phyloP scores from a whole-genome alignment of 1,140 invertebrate species.

The Trachelipus rathkii region DNA sequence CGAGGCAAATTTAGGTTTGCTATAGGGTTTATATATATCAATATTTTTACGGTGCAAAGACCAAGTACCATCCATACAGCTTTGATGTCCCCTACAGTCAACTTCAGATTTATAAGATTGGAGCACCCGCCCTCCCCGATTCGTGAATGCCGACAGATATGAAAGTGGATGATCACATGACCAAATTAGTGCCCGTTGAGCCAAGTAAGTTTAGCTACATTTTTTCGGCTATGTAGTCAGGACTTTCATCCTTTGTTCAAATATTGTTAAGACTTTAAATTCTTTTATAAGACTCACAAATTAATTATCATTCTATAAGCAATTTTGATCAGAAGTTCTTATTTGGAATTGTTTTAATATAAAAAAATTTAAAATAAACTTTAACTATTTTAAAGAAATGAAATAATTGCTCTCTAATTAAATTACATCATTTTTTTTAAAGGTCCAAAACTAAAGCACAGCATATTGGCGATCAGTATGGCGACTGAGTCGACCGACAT shows the following conservation, averaged over 20 bases:
- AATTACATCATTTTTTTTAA: conserved; percentile 37
- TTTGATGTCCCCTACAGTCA: conserved; percentile 53
- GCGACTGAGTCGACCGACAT: conserved; percentile 70
- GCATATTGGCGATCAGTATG: conserved; percentile 81
- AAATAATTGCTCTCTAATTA: too few relatives aligned
- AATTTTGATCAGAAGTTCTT: neutral
- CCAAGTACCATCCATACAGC: conserved; percentile 65
- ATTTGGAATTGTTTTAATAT: too few relatives aligned
- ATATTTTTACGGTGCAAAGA: conserved; percentile 88
- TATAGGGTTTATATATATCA: too few relatives aligned
- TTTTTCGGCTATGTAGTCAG: neutral
- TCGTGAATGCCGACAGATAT: conserved; percentile 94
- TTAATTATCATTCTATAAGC: neutral
- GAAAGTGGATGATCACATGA: conserved; percentile 86
- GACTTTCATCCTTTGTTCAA: neutral
- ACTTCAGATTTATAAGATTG: conserved; percentile 82
- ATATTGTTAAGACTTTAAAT: neutral
- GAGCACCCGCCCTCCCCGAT: conserved; percentile 83
- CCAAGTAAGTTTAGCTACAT: conserved; percentile 30
- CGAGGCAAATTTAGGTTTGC: too few relatives aligned
- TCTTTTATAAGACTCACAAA: neutral
- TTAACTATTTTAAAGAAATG: too few relatives aligned
- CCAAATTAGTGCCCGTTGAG: conserved; percentile 74
- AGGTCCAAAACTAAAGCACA: conserved; percentile 72
- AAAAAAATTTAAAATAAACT: too few relatives aligned